Conservation (phyloP, 2,888 invertebrate species). For the Thecophora atra region DNA sequence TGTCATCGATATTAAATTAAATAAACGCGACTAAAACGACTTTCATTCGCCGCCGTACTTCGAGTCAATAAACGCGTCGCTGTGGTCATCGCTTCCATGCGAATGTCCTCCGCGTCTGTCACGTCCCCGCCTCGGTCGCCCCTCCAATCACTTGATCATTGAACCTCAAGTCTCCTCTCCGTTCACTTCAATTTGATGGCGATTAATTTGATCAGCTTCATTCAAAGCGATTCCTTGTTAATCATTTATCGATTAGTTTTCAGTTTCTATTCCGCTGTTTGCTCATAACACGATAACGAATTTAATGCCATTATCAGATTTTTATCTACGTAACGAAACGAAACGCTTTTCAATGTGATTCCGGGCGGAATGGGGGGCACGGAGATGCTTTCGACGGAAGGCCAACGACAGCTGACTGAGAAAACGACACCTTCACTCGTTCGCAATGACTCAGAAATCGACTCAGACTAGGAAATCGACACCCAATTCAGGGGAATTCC, state of each 20-base stretch:
- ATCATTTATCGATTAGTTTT: not conserved
- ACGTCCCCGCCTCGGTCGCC: too few relatives aligned
- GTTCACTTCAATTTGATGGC: not conserved
- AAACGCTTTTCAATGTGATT: too few relatives aligned
- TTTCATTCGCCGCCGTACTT: not conserved
- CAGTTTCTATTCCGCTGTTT: not conserved
- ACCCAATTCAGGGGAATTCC: too few relatives aligned
- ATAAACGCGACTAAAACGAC: conserved; percentile 34
- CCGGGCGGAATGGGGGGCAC: too few relatives aligned
- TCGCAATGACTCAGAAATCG: too few relatives aligned
- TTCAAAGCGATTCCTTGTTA: not conserved
- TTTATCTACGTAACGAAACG: not conserved
- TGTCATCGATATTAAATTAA: conserved; percentile 63
- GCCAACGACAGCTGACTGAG: too few relatives aligned
- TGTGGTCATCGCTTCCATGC: not conserved
- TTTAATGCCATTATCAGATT: not conserved
- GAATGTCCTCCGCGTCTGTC: too few relatives aligned
- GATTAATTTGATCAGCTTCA: conserved; percentile 14
- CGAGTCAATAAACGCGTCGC: conserved; percentile 1
- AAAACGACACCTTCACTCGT: too few relatives aligned
- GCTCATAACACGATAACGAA: not conserved
- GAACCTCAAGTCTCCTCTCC: conserved; percentile 24
- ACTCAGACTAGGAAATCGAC: too few relatives aligned
- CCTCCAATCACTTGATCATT: conserved; percentile 22
- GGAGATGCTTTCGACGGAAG: too few relatives aligned